A percentile compares a stretch with the other conserved stretches of the same genome.
These are phyloP conservation scores for Osmerus eperlanus DNA, from an alignment of 2,113 vertebrate genomes.

Conservation along the genomic window DNA sequence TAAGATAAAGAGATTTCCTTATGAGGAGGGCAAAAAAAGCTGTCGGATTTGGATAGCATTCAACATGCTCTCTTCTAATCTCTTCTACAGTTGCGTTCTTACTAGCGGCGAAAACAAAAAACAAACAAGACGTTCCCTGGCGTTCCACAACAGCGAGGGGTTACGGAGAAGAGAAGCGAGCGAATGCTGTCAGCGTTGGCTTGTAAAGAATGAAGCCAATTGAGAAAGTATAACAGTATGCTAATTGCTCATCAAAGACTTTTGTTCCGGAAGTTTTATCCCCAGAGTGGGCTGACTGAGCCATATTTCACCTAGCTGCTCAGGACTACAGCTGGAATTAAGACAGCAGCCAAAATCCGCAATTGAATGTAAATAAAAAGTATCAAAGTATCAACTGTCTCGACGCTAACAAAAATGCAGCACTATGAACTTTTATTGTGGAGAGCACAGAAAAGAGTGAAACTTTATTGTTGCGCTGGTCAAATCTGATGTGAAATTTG, in stretches of 20 bases:
- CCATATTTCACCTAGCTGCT: no score
- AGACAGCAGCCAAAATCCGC: no score
- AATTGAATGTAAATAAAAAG: no score
- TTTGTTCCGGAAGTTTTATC: not conserved
- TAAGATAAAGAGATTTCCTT: not conserved
- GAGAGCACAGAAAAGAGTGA: no score
- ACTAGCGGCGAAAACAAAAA: not conserved
- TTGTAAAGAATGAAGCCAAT: constrained; percentile 1
- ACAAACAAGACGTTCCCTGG: not conserved
- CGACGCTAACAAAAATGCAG: no score
- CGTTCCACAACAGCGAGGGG: not conserved
- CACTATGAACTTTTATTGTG: no score
- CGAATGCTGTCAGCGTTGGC: not conserved
- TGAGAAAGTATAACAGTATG: not conserved
- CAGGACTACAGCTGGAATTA: no score
- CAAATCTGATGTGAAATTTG: no score
- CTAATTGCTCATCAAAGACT: constrained; percentile 1
- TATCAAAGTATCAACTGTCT: no score
- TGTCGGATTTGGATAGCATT: not conserved
- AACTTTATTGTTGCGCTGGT: no score
- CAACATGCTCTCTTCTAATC: not conserved
- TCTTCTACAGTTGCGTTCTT: no score
- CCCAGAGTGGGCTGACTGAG: not conserved
- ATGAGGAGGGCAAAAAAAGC: not conserved
- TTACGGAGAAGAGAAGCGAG: not conserved